phyloP scores from a whole-genome alignment of 2,888 invertebrate species.

The Parascotia fuliginaria region DNA sequence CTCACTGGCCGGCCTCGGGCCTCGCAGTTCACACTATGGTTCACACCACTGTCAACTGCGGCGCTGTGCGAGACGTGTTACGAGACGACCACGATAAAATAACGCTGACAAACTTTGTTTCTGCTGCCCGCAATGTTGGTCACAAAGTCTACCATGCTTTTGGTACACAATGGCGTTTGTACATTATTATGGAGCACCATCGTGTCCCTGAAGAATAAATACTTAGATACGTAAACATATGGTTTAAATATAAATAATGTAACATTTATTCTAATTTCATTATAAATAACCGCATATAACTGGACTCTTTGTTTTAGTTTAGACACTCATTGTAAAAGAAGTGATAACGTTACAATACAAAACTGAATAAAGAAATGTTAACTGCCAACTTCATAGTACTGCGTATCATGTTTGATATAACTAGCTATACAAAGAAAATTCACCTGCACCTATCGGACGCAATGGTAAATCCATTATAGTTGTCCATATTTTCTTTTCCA shows the following conservation, averaged over 20 bases:
- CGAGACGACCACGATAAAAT: conserved; percentile 49
- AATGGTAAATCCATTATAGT: no score
- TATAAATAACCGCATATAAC: conserved; percentile 7
- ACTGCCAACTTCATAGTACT: no score
- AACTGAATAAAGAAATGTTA: not conserved
- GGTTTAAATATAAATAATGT: conserved; percentile 23
- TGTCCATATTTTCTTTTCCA: no score
- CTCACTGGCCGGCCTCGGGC: conserved; percentile 56
- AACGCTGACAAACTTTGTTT: conserved; percentile 48
- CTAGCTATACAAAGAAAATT: no score
- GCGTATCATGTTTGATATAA: no score
- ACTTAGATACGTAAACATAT: conserved; percentile 21
- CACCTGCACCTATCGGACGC: no score
- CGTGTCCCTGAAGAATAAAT: conserved; percentile 14
- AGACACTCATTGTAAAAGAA: not conserved
- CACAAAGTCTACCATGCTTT: conserved; percentile 29
- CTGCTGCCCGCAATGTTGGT: conserved; percentile 26
- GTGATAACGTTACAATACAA: not conserved
- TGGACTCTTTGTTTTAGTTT: conserved; percentile 14
- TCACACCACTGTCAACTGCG: conserved; percentile 13
- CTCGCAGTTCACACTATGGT: conserved; percentile 28
- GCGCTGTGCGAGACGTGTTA: conserved; percentile 32
- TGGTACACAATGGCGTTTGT: conserved; percentile 19
- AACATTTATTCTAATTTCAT: conserved; percentile 16
- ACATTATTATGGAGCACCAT: conserved; percentile 20